A percentile compares a stretch with the other conserved stretches of the same genome.
Conservation (phyloP, 2,888 invertebrate genomes). For the Sympetrum striolatum region DNA sequence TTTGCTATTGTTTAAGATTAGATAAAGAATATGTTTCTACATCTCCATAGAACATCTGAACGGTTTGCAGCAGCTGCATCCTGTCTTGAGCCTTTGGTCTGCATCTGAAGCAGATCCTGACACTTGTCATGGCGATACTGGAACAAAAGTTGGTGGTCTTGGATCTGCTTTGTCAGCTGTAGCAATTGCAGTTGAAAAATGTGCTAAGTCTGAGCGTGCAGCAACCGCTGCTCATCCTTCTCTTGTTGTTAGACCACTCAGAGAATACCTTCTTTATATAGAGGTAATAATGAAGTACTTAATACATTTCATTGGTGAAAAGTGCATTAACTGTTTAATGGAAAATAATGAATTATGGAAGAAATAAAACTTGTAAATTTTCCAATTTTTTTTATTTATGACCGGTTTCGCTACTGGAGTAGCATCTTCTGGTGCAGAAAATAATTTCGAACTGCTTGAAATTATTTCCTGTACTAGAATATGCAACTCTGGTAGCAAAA, state of each 20-base stretch:
- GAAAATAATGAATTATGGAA: no score
- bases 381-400: no score
- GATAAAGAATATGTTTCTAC: background rate
- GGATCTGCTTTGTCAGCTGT: constrained; percentile 22
- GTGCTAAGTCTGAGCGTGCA: constrained; percentile 62
- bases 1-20: no score
- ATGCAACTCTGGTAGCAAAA: no score
- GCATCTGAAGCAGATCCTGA: constrained; percentile 63
- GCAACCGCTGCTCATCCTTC: constrained; percentile 55
- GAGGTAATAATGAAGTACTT: constrained; percentile 55
- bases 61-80: constrained; percentile 67
- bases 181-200: constrained; percentile 62
- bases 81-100: constrained; percentile 69
- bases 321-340: no score
- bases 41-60: constrained; percentile 60
- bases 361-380: no score
- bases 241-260: constrained; percentile 56
- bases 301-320: no score
- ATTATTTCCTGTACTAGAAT: no score
- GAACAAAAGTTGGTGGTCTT: constrained; percentile 11
- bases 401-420: no score
- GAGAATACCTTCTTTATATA: constrained; percentile 71
- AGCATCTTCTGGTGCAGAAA: no score
- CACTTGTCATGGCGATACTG: background rate
- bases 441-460: no score